Evolutionary conservation across 2,888 invertebrate genomes (phyloP), one percentile per base, ranked within the genome.

Genomic region (Agonopterix arenella): DNA sequence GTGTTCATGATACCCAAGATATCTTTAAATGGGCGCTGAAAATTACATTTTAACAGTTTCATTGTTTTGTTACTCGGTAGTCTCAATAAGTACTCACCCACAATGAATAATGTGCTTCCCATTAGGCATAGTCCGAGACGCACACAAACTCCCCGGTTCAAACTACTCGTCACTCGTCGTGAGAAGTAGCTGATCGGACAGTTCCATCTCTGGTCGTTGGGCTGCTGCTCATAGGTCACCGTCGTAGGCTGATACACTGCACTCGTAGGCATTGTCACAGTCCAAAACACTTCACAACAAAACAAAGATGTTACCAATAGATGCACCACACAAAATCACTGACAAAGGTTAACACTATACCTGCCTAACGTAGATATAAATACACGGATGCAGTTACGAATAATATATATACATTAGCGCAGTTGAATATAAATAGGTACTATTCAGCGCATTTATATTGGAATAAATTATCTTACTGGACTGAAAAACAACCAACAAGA

Each of bases 241-340:
- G 94, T 94, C 55, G 94, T 94, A 11, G 94, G 94, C 76, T 94
- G 94, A 81, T 94, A 94, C 46, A 94, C 94, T 53, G 94, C 93
- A 73, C 93, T 92, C 51, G 91, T 90, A 60, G 93, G 93, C 93
- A 93, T 93, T 74, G 80, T 90, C 64, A 61, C 51, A 51, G 47
- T 59, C 49, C 48, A 51, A 56, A 54, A 49, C 52, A 62, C 54
- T 63, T 59, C 57, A 62, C 61, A 55, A 59, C 46, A 56, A 57
- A 63, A 68, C 60, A 59, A 60, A 61, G 52, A 55, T 47, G 45
- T 16, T 44, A 18, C 40, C 48, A 42, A 38, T 47, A 11, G 38
- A 38, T 47, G 45, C 50, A 53, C 52, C 43, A 36, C 50, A 46
- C 50, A 38, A 46, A 45, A 37, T 43, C 44, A 40, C 36, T 13